Evolutionary conservation across 2,888 invertebrate species (phyloP).

Genomic region (Amiota minor): DNA sequence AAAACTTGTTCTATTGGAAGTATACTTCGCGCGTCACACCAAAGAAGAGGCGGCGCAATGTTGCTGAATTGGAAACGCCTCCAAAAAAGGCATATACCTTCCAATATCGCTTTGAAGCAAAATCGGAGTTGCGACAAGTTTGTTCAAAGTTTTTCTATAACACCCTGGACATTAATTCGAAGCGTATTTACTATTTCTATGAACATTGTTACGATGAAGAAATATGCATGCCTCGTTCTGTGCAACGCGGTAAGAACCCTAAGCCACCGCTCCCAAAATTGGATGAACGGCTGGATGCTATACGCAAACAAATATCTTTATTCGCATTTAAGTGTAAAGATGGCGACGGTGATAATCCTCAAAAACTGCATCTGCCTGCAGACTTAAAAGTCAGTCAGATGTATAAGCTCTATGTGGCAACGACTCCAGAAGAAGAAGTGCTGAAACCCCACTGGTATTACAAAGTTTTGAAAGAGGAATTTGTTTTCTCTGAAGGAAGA

Average conservation of each 20-base stretch:
- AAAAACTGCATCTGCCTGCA: not conserved
- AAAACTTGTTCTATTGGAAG: constrained; percentile 28
- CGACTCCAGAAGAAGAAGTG: not conserved
- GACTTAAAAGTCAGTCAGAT: constrained; percentile 23
- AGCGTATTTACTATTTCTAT: constrained; percentile 28
- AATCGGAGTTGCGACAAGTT: constrained; percentile 10
- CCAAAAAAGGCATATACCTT: constrained; percentile 17
- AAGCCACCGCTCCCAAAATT: constrained; percentile 22
- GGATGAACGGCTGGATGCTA: constrained; percentile 23
- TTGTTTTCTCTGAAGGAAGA: not conserved
- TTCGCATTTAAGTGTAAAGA: not conserved
- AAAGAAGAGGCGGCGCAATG: constrained; percentile 9
- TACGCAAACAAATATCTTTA: constrained; percentile 30
- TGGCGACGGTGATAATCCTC: not conserved
- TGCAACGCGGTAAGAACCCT: constrained; percentile 8
- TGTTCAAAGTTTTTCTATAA: constrained; percentile 27
- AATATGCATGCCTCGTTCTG: constrained; percentile 17
- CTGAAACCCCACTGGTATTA: constrained; percentile 35
- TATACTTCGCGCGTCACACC: constrained; percentile 12
- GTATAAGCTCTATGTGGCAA: constrained; percentile 31
- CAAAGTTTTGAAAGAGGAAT: constrained; percentile 31
- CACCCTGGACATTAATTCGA: constrained; percentile 22
- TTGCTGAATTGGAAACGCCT: not conserved
- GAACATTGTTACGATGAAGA: constrained; percentile 16
- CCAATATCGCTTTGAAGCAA: constrained; percentile 15